Percentiles rank a stretch among this genome's conserved stretches.
These are phyloP conservation scores for Podarcis muralis DNA, from an alignment of 2,113 vertebrate genomes.

Conservation along the genomic window DNA sequence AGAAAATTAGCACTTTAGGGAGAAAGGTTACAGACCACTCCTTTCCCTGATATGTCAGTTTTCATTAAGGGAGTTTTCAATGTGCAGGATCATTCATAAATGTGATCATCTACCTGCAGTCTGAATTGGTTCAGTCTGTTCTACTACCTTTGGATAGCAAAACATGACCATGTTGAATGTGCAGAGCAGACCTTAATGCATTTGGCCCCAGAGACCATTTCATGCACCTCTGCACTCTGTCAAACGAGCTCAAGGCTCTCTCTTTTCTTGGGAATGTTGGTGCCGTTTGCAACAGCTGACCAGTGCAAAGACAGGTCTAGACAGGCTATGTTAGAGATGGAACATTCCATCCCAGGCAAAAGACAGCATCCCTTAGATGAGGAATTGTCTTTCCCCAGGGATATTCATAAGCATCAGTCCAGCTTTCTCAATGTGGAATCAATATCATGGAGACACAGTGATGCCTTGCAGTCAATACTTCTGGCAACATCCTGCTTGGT, in stretches of 20 bases:
- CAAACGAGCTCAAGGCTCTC: neutral
- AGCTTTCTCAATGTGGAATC: constrained; percentile 9
- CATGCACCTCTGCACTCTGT: neutral
- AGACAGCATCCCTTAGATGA: neutral
- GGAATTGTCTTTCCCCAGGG: neutral
- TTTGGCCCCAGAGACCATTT: neutral
- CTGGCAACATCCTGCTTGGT: constrained; percentile 9
- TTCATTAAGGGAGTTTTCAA: neutral
- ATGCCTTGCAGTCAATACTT: constrained; percentile 11
- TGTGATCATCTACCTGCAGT: neutral
- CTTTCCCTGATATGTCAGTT: neutral
- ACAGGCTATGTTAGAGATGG: neutral
- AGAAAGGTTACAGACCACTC: neutral
- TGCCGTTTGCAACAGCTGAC: neutral
- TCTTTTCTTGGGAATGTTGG: neutral
- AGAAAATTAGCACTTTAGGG: too few species aligned
- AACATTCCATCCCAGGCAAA: neutral
- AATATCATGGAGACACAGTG: neutral
- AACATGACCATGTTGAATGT: neutral
- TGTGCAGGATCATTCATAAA: neutral
- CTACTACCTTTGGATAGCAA: neutral
- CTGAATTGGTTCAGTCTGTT: neutral
- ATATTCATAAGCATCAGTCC: constrained; percentile 4
- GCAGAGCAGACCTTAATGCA: too few species aligned
- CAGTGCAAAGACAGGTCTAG: neutral